These are phyloP conservation scores for Moxostoma hubbsi DNA, from an alignment of 2,797 vertebrate genomes.

Conservation along the genomic window DNA sequence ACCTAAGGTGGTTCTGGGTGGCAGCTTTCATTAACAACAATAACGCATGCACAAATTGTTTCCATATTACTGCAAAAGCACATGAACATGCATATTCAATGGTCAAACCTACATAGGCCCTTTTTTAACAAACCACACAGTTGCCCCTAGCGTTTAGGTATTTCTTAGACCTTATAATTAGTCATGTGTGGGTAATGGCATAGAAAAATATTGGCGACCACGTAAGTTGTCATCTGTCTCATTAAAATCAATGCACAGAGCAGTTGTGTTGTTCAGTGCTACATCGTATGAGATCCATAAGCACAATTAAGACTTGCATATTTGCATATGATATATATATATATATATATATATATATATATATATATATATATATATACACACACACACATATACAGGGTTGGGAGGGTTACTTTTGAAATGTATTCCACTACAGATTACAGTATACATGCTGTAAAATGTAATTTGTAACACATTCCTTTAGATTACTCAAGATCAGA, in stretches of 20 bases:
- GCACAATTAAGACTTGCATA: background rate
- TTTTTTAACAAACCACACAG: conserved; percentile 47
- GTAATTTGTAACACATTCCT: background rate
- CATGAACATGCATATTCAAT: conserved; percentile 62
- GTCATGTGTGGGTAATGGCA: conserved; percentile 53
- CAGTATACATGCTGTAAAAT: background rate
- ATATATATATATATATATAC: no score
- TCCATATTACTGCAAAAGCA: conserved; percentile 35
- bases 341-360: no score
- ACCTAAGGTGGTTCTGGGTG: conserved; percentile 49
- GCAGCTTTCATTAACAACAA: conserved; percentile 49
- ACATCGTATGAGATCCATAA: conserved; percentile 9
- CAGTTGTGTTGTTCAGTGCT: conserved; percentile 6
- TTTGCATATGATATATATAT: background rate
- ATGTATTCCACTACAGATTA: background rate
- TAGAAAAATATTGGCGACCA: conserved; percentile 56
- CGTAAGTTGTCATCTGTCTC: conserved; percentile 46
- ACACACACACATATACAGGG: no score
- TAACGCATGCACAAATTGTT: conserved; percentile 48
- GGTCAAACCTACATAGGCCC: conserved; percentile 23
- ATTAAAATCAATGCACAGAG: conserved; percentile 44
- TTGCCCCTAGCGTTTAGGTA: conserved; percentile 5
- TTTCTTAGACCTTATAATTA: conserved; percentile 52
- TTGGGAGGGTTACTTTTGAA: no score
- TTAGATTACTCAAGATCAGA: no score